Evolutionary conservation across 2,888 invertebrate genomes (phyloP).

Genomic region (Himalopsyche japonica): DNA sequence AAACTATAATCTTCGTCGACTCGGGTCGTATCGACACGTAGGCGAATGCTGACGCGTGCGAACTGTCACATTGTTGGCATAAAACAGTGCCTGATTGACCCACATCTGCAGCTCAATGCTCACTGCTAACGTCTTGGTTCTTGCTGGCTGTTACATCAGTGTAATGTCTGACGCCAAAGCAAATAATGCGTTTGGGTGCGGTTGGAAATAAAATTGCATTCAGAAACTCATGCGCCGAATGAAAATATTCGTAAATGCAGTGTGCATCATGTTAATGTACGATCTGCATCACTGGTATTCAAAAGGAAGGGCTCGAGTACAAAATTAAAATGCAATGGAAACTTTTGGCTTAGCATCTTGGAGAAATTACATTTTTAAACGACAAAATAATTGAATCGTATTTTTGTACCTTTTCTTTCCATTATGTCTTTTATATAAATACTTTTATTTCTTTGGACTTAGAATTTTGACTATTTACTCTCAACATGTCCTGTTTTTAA

Average conservation of each 20-base stretch:
- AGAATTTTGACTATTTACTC: no score
- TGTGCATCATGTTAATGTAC: neutral
- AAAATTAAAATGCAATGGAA: no score
- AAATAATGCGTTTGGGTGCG: neutral
- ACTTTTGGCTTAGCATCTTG: no score
- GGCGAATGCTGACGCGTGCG: neutral
- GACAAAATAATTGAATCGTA: no score
- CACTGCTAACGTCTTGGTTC: neutral
- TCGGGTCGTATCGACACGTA: neutral
- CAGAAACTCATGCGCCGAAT: neutral
- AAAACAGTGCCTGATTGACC: neutral
- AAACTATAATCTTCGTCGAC: neutral
- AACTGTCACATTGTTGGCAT: neutral
- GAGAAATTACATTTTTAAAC: no score
- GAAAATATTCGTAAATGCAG: neutral
- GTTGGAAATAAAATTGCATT: neutral
- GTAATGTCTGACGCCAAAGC: neutral
- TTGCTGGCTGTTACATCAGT: neutral
- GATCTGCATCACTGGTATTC: no score
- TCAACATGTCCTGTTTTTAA: no score
- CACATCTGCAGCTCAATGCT: neutral
- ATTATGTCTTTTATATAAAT: no score
- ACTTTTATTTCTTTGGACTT: no score
- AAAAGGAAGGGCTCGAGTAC: no score
- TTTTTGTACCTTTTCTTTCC: no score